Evolutionary conservation across 1,140 invertebrate species (phyloP), one percentile per base, ranked within the genome.

Genomic region (Macrobrachium rosenbergii): DNA sequence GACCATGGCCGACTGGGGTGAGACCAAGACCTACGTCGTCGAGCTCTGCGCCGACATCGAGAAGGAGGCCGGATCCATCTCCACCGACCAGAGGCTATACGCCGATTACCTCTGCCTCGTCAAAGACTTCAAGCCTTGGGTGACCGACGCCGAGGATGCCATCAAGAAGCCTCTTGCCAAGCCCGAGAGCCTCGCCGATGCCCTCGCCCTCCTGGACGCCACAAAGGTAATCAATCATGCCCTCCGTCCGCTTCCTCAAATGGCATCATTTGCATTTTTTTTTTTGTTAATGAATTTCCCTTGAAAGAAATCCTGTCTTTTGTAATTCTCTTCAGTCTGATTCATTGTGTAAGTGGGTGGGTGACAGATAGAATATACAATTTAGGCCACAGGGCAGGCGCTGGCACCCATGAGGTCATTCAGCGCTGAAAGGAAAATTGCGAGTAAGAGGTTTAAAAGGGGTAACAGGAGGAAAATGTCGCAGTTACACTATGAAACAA

Each of bases 51-150:
- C 72, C 19, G 87, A 86, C 28, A 82, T 90, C 21, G 87, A 90
- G 69, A 90, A 88, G 79, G 89, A 90, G 76, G 89, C 89, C 11
- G 83, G 79, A 17, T 85, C 86, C 11, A 90, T 90, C 75, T 90
- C 89, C 21, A 81, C 86, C 59, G 89, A 90, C 84, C 87, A 90
- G 80, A 67, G 83, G 60, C 80, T 83, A 73, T 90, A 88, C 79
- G 89, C 89, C 76, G 89, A 90, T 28, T 90, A 90, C 60, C 84
- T 88, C 58, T 88, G 79, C 59, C 77, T 67, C 63, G 87, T 90
- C 43, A 90, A 90, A 81, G 87, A 88, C 21, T 88, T 87, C 80
- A 88, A 83, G 67, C 89, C 89, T 2, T 90, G 89, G 89, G 82
- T 90, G 63, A 87, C 87, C 37, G 58, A 80, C 11, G 72, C 87